Evolutionary conservation across 2,888 invertebrate species (phyloP).

Genomic region (Argyra leucocephala): DNA sequence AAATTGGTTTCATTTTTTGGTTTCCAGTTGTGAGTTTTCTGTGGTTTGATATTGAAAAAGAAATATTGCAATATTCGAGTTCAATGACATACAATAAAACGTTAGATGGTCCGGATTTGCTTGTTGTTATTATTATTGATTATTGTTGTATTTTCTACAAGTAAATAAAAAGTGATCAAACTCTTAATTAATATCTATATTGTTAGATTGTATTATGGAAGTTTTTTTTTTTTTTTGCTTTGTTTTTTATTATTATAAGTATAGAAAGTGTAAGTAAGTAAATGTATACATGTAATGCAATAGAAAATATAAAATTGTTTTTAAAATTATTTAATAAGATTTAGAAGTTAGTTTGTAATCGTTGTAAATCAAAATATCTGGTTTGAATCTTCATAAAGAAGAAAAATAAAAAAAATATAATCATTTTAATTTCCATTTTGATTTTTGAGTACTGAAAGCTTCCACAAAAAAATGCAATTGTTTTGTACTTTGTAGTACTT

Average conservation of each 20-base stretch:
- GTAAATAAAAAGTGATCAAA: not conserved
- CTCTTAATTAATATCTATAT: not conserved
- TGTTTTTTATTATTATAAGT: not conserved
- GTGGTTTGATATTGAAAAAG: not conserved
- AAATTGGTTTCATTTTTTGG: not conserved
- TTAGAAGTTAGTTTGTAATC: too few relatives aligned
- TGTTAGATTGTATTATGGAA: not conserved
- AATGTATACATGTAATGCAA: too few relatives aligned
- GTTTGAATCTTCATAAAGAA: too few relatives aligned
- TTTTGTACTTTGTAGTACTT: too few relatives aligned
- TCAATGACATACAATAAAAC: not conserved
- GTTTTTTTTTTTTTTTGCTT: not conserved
- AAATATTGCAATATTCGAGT: not conserved
- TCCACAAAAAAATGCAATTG: too few relatives aligned
- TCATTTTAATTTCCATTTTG: too few relatives aligned
- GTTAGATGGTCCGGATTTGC: slow-evolving; percentile 3
- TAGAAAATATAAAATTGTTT: too few relatives aligned
- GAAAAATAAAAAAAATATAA: too few relatives aligned
- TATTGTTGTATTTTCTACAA: not conserved
- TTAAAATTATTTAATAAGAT: too few relatives aligned
- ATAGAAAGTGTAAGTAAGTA: slow-evolving; percentile 5
- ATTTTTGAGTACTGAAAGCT: too few relatives aligned
- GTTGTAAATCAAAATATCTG: too few relatives aligned
- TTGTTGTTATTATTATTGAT: not conserved
- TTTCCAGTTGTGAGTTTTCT: not conserved